Evolutionary conservation across 2,113 vertebrate genomes (phyloP).

Genomic region (Phylloscopus trochilus): DNA sequence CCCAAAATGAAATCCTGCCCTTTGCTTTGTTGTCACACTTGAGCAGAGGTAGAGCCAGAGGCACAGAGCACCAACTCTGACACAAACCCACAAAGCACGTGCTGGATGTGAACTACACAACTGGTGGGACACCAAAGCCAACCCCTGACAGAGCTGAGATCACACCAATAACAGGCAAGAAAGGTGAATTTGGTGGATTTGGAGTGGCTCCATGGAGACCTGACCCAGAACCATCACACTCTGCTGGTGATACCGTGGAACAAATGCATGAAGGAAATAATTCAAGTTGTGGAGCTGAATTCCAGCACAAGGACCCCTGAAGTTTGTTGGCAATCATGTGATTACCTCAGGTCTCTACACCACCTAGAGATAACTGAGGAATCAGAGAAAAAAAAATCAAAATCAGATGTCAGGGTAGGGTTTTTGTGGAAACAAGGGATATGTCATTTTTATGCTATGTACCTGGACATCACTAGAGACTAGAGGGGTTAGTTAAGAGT

Average conservation of each 20-base stretch:
- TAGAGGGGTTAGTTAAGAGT: background rate
- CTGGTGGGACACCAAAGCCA: background rate
- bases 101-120: fast-evolving
- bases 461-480: background rate
- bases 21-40: background rate
- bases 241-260: background rate
- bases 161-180: fast-evolving
- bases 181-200: background rate
- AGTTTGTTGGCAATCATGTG: background rate
- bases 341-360: background rate
- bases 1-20: background rate
- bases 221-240: background rate
- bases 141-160: background rate
- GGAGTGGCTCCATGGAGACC: background rate
- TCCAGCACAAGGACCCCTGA: background rate
- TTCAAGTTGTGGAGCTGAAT: background rate
- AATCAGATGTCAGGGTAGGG: background rate
- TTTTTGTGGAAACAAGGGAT: background rate
- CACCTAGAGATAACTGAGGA: background rate
- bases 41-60: background rate
- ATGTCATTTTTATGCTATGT: background rate
- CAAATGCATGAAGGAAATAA: background rate
- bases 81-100: background rate
- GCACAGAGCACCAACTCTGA: background rate
- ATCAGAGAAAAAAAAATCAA: background rate